Conservation (phyloP, 2,888 invertebrate genomes). For the Sesamia inferens region DNA sequence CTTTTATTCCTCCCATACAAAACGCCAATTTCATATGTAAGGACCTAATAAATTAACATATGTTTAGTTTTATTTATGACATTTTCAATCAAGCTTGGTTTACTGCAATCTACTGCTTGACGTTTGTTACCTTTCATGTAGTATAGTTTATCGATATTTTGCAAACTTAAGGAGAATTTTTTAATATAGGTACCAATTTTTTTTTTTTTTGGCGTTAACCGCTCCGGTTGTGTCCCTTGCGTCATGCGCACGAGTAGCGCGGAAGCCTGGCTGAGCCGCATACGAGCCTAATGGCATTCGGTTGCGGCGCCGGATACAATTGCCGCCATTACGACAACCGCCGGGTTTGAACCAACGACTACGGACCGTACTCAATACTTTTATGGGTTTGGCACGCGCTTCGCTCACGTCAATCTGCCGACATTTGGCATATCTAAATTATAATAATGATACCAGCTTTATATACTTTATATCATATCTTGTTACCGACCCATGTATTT, state of each 20-base stretch:
- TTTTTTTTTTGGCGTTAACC: not conserved
- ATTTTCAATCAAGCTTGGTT: constrained; percentile 30
- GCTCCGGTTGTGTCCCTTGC: constrained; percentile 10
- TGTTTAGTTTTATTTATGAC: constrained; percentile 11
- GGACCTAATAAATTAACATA: constrained; percentile 26
- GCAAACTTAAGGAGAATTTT: not conserved
- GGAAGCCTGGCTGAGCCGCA: constrained; percentile 28
- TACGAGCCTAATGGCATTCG: constrained; percentile 23
- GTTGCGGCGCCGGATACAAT: constrained; percentile 40
- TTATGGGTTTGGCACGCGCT: constrained; percentile 57
- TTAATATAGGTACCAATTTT: not conserved
- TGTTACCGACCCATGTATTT: constrained; percentile 34
- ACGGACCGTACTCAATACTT: constrained; percentile 32
- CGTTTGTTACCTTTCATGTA: not conserved
- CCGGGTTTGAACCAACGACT: not conserved
- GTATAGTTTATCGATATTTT: not conserved
- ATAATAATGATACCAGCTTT: constrained; percentile 55
- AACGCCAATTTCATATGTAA: no score
- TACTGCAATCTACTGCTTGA: constrained; percentile 10
- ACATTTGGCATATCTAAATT: constrained; percentile 34
- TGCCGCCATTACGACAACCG: constrained; percentile 25
- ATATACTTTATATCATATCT: constrained; percentile 42
- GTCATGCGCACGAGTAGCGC: constrained; percentile 35
- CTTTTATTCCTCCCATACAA: no score
- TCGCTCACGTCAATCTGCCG: constrained; percentile 38